Base-by-base conservation (phyloP, 1,140 invertebrate species). In the Drosophila kepulauana region DNA sequence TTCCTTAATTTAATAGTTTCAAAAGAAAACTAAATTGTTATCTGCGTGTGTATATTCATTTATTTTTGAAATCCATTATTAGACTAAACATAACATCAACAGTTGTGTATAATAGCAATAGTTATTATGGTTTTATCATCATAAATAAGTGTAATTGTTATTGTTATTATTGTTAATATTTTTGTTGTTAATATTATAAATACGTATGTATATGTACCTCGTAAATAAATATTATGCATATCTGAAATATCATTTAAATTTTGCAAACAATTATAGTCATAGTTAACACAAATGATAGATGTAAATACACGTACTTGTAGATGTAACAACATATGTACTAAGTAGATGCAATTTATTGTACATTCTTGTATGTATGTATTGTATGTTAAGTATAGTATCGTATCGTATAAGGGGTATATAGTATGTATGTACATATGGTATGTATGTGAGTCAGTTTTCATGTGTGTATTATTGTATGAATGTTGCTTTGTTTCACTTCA, bases 31-130 rank as follows among this genome's bases (percentile, higher is more conserved):
- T 7, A 54, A 0, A 3, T 20, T 5, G 33, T 28, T 4, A n/a
- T 46, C 46, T 71, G 75, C 88, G 56, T 88, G 78, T 87, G 77
- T 81, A 86, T 79, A 88, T 87, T 81, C 82, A 72, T 87, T 87
- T 87, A 88, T 88, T 87, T 78, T 73, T 67, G 63, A 62, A 87
- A 88, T 87, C 81, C 77, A 80, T 87, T 75, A 68, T 87, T 75
- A 70, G 84, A 87, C 84, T 88, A 88, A 87, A 88, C 78, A 87
- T 87, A 87, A 87, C 84, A 87, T 87, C 82, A 88, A 88, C 85
- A 89, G 78, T 84, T 84, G 79, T 84, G 70, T 89, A 80, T 88
- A 81, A 72, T 89, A 82, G 80, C 70, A 89, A 70, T 89, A 81
- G 74, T 84, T 70, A 78, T 88, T 51, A 51, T 71, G 63, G 54